Evolutionary conservation across 2,797 vertebrate genomes (phyloP).

Genomic region (Alca torda): DNA sequence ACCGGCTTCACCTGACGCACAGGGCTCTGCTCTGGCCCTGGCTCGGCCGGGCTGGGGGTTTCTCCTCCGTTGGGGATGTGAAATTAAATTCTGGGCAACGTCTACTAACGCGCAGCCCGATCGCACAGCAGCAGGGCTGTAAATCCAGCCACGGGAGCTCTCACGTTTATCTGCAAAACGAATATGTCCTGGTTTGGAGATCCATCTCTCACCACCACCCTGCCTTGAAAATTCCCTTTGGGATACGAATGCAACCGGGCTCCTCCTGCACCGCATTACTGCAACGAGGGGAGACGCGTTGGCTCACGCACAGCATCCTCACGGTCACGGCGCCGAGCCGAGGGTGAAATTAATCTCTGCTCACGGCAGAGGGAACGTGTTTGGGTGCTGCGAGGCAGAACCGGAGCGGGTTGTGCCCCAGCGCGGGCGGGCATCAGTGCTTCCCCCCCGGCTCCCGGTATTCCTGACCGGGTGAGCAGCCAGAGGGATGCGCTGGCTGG

Average conservation of each 20-base stretch:
- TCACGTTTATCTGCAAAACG: rapidly evolving
- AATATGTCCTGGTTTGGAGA: rapidly evolving
- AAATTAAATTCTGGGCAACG: neutral
- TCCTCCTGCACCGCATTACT: neutral
- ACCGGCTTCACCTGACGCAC: rapidly evolving
- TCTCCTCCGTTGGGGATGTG: neutral
- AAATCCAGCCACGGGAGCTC: neutral
- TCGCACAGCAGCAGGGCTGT: neutral
- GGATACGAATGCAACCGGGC: rapidly evolving
- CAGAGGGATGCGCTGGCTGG: neutral
- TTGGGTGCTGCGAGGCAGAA: neutral
- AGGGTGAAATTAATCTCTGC: neutral
- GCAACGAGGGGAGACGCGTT: rapidly evolving
- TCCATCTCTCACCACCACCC: neutral
- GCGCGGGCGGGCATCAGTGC: rapidly evolving
- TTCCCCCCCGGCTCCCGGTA: rapidly evolving
- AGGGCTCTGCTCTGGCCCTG: neutral
- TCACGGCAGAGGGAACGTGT: neutral
- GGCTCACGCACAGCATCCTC: rapidly evolving
- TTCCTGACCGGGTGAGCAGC: neutral
- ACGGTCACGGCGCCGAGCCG: rapidly evolving
- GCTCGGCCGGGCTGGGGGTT: neutral
- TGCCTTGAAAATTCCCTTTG: neutral
- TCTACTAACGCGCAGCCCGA: rapidly evolving
- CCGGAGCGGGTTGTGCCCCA: neutral